Evolutionary conservation across 1,140 invertebrate species (phyloP), one percentile per base, ranked within the genome.

Genomic region (Rhynchophorus ferrugineus): DNA sequence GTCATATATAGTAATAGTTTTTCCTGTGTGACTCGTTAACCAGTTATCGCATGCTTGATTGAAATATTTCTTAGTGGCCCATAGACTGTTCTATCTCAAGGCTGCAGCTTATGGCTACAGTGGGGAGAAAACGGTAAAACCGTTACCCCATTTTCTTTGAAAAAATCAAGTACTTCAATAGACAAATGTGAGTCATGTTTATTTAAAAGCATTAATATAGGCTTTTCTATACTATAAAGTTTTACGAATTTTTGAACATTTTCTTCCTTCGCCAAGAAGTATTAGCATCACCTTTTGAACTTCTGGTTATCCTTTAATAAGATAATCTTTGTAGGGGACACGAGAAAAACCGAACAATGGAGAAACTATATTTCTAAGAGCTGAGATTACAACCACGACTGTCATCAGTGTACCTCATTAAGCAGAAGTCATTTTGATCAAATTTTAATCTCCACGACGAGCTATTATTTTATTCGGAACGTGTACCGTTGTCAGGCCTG

Each of bases 1-100:
- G 46, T 75, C 70, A 59, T 74, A 76, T 17, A 75, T 73, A 11
- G 67, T 64, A 61, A 78, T 72, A 6, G 69, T 60, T 61, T 70
- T 73, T 19, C 71, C 71, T 24, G 69, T 67, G 43, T 77, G 59
- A 46, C 41, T 71, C 51, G 55, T 37, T 62, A 75, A 61, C 71
- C 72, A 77, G 13, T 24, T 61, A 58, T 73, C 68, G 38, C 61
- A 62, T 16, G 62, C 57, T 9, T 63, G 1, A 45, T 64, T 62
- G 36, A 69, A 54, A 53, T 60, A 51, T 18, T 49, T 65, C 55
- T 73, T 3, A 74, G 66, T 13, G 72, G 64, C 3, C 63, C 66
- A 19, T 48, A 54, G n/a, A 54, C 45, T 6, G 37, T 18, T 17
- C 52, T 13, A 54, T 72, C 71, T 18, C 71, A 48, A 9, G 69